phyloP scores from a whole-genome alignment of 2,888 invertebrate species.

The Antheraea assamensis region DNA sequence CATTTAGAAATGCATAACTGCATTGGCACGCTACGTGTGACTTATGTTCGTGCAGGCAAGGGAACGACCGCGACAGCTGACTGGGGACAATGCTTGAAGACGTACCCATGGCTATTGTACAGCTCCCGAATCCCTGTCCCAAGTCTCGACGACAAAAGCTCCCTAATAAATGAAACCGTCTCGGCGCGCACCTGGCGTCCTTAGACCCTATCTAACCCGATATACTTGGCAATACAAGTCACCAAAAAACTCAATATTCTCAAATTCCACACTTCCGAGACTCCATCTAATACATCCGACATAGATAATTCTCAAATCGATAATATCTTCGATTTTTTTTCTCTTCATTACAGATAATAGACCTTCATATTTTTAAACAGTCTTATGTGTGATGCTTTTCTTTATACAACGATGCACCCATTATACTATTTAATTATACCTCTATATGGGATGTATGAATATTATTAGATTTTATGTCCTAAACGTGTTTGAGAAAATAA shows the following conservation, averaged over 20 bases:
- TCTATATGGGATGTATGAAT: neutral
- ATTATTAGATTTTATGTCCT: neutral
- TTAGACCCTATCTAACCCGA: constrained; percentile 67
- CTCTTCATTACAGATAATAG: neutral
- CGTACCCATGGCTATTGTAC: constrained; percentile 75
- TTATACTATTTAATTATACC: neutral
- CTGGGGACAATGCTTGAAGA: constrained; percentile 75
- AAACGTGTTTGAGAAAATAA: constrained; percentile 32
- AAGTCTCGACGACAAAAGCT: constrained; percentile 59
- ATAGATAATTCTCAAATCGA: constrained; percentile 15
- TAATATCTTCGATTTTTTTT: neutral
- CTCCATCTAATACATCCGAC: constrained; percentile 58
- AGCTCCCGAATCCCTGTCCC: constrained; percentile 53
- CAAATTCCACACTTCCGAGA: constrained; percentile 44
- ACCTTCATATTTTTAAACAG: neutral
- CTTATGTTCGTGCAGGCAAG: constrained; percentile 50
- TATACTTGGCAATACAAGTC: constrained; percentile 38
- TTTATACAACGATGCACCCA: neutral
- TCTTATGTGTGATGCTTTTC: neutral
- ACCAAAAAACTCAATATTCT: constrained; percentile 49
- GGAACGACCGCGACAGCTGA: constrained; percentile 74
- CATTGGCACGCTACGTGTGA: constrained; percentile 35
- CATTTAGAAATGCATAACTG: neutral
- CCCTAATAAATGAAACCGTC: constrained; percentile 57
- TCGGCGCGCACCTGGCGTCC: constrained; percentile 72